Evolutionary conservation across 2,113 vertebrate species (phyloP).

Genomic region (Crotophaga sulcirostris): DNA sequence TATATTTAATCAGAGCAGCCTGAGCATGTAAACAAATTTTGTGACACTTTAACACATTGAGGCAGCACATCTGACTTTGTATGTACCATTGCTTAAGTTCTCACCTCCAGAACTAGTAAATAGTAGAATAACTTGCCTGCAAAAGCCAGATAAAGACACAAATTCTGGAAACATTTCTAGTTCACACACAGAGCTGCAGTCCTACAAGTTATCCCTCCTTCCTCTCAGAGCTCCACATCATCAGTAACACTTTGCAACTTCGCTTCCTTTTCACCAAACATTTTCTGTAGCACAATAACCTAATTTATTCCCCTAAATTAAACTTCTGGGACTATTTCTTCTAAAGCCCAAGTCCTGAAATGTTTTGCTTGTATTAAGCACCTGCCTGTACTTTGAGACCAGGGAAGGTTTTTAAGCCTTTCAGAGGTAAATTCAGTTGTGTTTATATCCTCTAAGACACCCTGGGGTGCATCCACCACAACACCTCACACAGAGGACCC

Average conservation of each 20-base stretch:
- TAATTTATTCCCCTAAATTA: neutral
- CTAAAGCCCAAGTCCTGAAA: neutral
- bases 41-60: neutral
- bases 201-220: neutral
- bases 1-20: neutral
- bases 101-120: neutral
- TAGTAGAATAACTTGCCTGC: neutral
- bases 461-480: neutral
- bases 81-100: neutral
- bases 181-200: neutral
- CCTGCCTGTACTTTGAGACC: neutral
- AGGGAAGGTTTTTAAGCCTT: neutral
- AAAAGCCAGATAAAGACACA: neutral
- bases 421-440: neutral
- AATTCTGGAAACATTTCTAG: neutral
- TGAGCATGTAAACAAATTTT: neutral
- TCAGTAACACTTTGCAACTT: neutral
- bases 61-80: neutral
- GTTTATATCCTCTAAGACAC: neutral
- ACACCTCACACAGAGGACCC: neutral
- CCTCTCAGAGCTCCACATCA: neutral
- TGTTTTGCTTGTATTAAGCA: neutral
- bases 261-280: neutral
- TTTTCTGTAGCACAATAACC: neutral
- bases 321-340: neutral